These are phyloP conservation scores for Megaptera novaeangliae DNA, from an alignment of 2,113 vertebrate genomes.

Conservation along the genomic window DNA sequence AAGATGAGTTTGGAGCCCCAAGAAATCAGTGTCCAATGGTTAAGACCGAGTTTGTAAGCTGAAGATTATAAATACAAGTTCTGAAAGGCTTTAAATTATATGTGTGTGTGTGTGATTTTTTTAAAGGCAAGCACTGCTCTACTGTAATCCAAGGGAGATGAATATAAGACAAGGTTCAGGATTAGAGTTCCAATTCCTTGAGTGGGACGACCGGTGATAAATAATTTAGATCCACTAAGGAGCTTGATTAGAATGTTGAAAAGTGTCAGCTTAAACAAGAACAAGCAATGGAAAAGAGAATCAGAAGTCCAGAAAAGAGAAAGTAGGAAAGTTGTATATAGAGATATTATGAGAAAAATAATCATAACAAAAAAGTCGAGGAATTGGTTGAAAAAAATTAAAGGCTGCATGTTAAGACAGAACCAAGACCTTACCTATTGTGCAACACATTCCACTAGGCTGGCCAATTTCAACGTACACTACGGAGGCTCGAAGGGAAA, in stretches of 20 bases:
- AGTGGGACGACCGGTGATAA: not conserved
- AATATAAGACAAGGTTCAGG: not conserved
- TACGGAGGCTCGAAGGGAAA: conserved; percentile 32
- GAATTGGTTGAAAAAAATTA: conserved; percentile 21
- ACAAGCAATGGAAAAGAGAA: conserved; percentile 1
- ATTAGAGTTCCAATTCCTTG: not conserved
- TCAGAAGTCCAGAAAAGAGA: not conserved
- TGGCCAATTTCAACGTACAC: conserved; percentile 12
- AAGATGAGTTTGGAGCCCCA: not conserved
- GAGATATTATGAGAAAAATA: not conserved
- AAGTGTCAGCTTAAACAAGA: not conserved
- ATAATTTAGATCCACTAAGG: not conserved
- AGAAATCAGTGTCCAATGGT: not conserved
- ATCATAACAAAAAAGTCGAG: not conserved
- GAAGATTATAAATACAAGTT: not conserved
- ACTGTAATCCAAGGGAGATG: not conserved
- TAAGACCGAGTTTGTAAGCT: not conserved
- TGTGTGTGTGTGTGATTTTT: not conserved
- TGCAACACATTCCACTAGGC: conserved; percentile 45
- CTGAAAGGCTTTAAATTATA: not conserved
- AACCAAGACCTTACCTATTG: conserved; percentile 47
- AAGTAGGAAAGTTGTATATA: not conserved
- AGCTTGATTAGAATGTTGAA: conserved; percentile 11
- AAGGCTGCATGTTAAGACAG: conserved; percentile 33
- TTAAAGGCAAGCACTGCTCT: not conserved